These are phyloP conservation scores for Dinomys branickii DNA, from an alignment of 2,113 vertebrate species.

Conservation along the genomic window DNA sequence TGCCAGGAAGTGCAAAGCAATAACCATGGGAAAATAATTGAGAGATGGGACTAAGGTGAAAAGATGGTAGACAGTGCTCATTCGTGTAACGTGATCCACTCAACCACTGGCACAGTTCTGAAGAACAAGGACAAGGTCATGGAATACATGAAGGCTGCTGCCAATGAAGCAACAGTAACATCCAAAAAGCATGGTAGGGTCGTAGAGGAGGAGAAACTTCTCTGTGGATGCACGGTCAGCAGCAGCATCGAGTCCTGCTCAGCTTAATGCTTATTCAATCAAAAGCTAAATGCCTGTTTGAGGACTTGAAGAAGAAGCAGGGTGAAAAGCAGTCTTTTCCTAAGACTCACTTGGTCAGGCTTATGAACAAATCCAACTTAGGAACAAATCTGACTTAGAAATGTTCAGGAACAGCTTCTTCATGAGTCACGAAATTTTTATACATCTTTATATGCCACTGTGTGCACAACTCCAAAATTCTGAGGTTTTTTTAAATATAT, in stretches of 20 bases:
- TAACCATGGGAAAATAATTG: background rate
- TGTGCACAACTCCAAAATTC: background rate
- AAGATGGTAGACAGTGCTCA: background rate
- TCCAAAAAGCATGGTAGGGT: background rate
- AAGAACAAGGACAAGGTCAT: background rate
- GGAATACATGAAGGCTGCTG: background rate
- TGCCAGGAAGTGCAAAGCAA: background rate
- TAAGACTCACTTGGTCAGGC: background rate
- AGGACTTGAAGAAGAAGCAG: background rate
- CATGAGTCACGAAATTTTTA: background rate
- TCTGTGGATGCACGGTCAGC: background rate
- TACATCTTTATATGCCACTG: background rate
- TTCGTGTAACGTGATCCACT: background rate
- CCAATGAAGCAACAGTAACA: background rate
- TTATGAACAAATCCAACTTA: background rate
- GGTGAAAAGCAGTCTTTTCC: background rate
- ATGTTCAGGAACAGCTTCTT: background rate
- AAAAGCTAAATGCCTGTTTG: background rate
- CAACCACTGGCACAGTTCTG: background rate
- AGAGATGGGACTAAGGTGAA: background rate
- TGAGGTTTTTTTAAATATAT: background rate
- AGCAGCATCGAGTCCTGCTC: background rate
- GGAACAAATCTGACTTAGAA: background rate
- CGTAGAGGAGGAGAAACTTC: background rate
- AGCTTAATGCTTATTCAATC: background rate